A percentile compares a stretch with the other conserved stretches of the same genome.
phyloP scores from a whole-genome alignment of 1,140 invertebrate species.

The Arctopsyche grandis region DNA sequence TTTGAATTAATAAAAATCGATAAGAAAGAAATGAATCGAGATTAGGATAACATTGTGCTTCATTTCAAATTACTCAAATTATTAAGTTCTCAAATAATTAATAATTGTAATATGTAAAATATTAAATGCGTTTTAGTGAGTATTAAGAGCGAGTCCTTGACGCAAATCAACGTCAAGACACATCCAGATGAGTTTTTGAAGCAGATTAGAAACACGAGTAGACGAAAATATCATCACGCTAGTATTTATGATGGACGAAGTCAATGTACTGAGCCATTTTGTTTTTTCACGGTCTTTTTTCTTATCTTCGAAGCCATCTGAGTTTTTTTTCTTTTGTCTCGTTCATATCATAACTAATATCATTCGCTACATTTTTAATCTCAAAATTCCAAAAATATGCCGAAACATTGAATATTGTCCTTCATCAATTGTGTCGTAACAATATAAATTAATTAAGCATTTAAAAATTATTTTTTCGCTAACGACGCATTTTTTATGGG shows the following conservation, averaged over 20 bases:
- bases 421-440: too few relatives aligned
- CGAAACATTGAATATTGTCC: background rate
- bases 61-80: too few relatives aligned
- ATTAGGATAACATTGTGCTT: too few relatives aligned
- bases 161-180: background rate
- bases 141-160: too few relatives aligned
- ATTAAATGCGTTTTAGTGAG: too few relatives aligned
- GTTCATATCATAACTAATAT: slow-evolving; percentile 25
- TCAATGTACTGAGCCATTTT: slow-evolving; percentile 12
- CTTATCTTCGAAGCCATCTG: slow-evolving; percentile 1
- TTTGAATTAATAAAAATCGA: too few relatives aligned
- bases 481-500: too few relatives aligned
- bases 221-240: slow-evolving; percentile 21
- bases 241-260: slow-evolving; percentile 9
- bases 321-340: background rate
- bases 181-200: slow-evolving; percentile 18
- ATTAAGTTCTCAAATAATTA: too few relatives aligned
- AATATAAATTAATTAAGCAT: too few relatives aligned
- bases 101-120: too few relatives aligned
- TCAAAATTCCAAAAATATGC: background rate
- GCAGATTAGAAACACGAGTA: slow-evolving; percentile 14
- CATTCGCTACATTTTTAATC: background rate
- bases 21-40: too few relatives aligned
- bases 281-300: slow-evolving; percentile 4
- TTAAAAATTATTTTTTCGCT: too few relatives aligned